Evolutionary conservation across 1,140 invertebrate genomes (phyloP).

Genomic region (Drosophila murphyi): DNA sequence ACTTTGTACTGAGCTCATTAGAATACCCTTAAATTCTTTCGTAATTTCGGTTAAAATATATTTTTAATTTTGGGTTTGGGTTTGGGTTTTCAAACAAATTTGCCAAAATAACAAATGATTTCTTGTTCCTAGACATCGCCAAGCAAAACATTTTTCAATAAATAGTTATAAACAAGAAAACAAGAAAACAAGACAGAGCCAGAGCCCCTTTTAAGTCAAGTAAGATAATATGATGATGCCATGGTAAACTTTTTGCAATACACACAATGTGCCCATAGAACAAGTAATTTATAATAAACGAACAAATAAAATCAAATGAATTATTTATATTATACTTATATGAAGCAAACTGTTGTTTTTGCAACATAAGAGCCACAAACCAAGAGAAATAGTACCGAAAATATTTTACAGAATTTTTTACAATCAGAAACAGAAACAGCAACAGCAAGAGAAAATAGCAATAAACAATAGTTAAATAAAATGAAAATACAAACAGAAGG

Average conservation of each 20-base stretch:
- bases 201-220: conserved; percentile 15
- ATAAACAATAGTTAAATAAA: conserved; percentile 52
- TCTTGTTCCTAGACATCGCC: conserved; percentile 51
- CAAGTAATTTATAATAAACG: conserved; percentile 62
- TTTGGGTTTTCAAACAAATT: conserved; percentile 13
- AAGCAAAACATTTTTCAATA: conserved; percentile 30
- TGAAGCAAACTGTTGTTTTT: conserved; percentile 67
- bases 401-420: conserved; percentile 80
- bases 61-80: background rate
- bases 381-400: conserved; percentile 75
- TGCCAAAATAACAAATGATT: conserved; percentile 46
- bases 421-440: conserved; percentile 50
- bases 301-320: conserved; percentile 60
- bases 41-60: background rate
- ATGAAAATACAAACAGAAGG: conserved; percentile 30
- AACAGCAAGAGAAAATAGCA: conserved; percentile 27
- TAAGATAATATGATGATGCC: background rate
- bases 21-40: background rate
- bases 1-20: background rate
- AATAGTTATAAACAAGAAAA: conserved; percentile 10
- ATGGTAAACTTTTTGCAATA: conserved; percentile 60
- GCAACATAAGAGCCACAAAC: conserved; percentile 56
- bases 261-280: conserved; percentile 81
- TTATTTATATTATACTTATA: conserved; percentile 76
- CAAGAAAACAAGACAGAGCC: background rate